phyloP scores from a whole-genome alignment of 2,113 vertebrate species.

The Eretmochelys imbricata region DNA sequence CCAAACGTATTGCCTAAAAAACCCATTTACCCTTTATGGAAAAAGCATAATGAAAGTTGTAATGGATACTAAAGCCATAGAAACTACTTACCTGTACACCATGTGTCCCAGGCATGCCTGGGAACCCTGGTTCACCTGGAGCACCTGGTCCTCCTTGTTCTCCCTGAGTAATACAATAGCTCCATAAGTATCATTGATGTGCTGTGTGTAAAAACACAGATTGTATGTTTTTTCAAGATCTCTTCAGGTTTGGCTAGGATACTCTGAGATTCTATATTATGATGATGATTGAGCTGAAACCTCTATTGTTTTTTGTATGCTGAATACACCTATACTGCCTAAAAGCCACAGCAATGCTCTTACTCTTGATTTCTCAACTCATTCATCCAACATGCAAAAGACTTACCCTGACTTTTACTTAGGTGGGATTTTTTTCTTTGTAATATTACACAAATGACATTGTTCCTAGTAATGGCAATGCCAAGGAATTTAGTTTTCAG shows the following conservation, averaged over 20 bases:
- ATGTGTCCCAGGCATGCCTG: conserved; percentile 87
- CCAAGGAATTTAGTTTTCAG: background rate
- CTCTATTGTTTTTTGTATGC: background rate
- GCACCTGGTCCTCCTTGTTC: conserved; percentile 82
- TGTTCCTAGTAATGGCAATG: background rate
- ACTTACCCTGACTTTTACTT: background rate
- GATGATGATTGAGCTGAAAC: background rate
- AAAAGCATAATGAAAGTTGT: background rate
- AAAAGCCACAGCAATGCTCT: background rate
- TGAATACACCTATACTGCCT: background rate
- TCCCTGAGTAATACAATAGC: conserved; percentile 82
- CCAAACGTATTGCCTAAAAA: background rate
- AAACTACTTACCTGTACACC: conserved; percentile 85
- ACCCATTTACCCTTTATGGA: background rate
- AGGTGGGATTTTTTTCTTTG: background rate
- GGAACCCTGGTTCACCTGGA: conserved; percentile 88
- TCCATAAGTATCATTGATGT: conserved; percentile 9
- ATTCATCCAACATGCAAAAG: background rate
- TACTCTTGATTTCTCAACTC: background rate
- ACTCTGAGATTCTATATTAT: conserved; percentile 2
- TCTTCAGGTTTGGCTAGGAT: background rate
- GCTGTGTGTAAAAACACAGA: background rate
- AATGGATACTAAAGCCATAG: background rate
- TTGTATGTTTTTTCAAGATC: background rate
- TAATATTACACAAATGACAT: background rate